Evolutionary conservation across 2,113 vertebrate genomes (phyloP).

Genomic region (Cisticola juncidis): DNA sequence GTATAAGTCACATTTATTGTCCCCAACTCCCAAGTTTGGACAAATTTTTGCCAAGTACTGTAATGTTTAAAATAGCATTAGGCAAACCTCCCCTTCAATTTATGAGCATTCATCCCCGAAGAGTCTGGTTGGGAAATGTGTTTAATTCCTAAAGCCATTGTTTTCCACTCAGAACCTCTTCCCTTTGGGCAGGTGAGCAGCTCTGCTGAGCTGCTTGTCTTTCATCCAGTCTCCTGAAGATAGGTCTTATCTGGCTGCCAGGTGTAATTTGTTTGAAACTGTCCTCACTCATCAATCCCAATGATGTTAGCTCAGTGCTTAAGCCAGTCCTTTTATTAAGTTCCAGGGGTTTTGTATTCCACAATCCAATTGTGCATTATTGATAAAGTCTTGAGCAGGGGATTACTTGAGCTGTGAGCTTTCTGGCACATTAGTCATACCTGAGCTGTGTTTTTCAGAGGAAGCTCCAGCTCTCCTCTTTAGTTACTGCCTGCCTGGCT

Average conservation of each 20-base stretch:
- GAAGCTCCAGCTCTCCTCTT: background rate
- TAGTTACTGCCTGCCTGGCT: background rate
- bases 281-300: constrained; percentile 22
- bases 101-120: background rate
- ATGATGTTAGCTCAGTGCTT: constrained; percentile 21
- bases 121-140: background rate
- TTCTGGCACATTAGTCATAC: constrained; percentile 10
- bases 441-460: background rate
- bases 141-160: background rate
- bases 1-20: background rate
- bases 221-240: background rate
- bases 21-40: background rate
- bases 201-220: background rate
- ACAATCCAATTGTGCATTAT: constrained; percentile 52
- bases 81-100: background rate
- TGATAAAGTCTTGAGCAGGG: constrained; percentile 45
- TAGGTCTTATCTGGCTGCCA: background rate
- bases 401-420: constrained; percentile 44
- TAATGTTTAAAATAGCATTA: background rate
- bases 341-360: constrained; percentile 40
- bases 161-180: background rate
- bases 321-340: constrained; percentile 35
- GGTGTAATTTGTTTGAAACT: constrained; percentile 22
- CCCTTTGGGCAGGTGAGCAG: background rate
- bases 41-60: background rate